Percentiles rank a stretch among this genome's conserved stretches.
Evolutionary conservation across 2,888 invertebrate species (phyloP).

Genomic region (Gerris lacustris): DNA sequence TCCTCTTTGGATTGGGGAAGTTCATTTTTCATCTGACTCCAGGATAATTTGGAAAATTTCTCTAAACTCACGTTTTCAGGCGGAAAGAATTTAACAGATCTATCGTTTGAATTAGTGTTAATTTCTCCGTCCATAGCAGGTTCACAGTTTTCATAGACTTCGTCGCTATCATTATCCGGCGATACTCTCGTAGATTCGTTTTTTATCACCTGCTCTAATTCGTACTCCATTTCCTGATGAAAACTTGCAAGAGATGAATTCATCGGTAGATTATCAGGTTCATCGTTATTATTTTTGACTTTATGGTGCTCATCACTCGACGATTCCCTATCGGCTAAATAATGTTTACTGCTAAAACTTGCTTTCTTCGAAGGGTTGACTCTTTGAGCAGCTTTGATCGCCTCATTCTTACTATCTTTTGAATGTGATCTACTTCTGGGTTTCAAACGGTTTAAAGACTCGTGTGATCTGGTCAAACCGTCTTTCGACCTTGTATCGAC

Average conservation of each 20-base stretch:
- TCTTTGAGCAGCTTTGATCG: not conserved
- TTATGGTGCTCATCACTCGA: not conserved
- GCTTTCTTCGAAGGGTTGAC: not conserved
- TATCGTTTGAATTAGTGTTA: not conserved
- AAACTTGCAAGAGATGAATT: not conserved
- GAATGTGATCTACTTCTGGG: not conserved
- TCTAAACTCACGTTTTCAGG: not conserved
- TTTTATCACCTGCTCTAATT: not conserved
- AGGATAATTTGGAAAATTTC: slow-evolving; percentile 14
- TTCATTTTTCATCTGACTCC: slow-evolving; percentile 17
- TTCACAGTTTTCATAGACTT: not conserved
- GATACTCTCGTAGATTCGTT: not conserved
- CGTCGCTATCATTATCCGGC: not conserved
- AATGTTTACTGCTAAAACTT: not conserved
- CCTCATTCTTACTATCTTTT: not conserved
- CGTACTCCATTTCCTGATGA: not conserved
- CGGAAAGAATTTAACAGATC: not conserved
- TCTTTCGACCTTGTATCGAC: not conserved
- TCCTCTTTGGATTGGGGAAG: slow-evolving; percentile 12
- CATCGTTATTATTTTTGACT: not conserved
- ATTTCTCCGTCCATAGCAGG: not conserved
- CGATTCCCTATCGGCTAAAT: not conserved
- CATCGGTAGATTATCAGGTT: not conserved
- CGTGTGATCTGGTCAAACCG: not conserved
- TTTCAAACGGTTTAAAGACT: not conserved